phyloP scores from a whole-genome alignment of 2,888 invertebrate genomes.

The Andrena flavipes region DNA sequence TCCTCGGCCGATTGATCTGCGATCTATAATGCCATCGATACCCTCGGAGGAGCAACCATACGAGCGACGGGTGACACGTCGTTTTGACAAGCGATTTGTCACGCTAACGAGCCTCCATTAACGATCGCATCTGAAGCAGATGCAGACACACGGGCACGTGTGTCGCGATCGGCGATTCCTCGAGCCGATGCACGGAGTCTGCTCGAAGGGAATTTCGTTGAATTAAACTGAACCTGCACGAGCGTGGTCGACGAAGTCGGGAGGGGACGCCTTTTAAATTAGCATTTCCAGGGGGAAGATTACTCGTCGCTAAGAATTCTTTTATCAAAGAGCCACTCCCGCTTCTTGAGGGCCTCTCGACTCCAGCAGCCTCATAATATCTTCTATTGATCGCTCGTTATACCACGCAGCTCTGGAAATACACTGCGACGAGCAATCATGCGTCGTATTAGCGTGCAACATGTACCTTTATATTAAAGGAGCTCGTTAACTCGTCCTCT shows the following conservation, averaged over 20 bases:
- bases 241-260: constrained; percentile 20
- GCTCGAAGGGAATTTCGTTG: constrained; percentile 42
- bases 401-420: constrained; percentile 27
- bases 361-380: constrained; percentile 52
- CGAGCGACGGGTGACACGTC: constrained; percentile 63
- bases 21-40: constrained; percentile 25
- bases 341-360: constrained; percentile 46
- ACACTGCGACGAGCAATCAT: not conserved
- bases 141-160: constrained; percentile 46
- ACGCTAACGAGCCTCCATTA: constrained; percentile 74
- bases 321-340: constrained; percentile 43
- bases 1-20: constrained; percentile 24
- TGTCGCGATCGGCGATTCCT: constrained; percentile 12
- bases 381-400: constrained; percentile 50
- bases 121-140: constrained; percentile 59
- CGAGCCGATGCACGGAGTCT: constrained; percentile 21
- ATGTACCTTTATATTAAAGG: constrained; percentile 25
- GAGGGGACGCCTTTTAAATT: constrained; percentile 42
- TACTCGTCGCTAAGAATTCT: constrained; percentile 60
- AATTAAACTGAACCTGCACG: constrained; percentile 45
- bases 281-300: constrained; percentile 55
- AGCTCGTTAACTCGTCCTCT: constrained; percentile 39
- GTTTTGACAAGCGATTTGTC: constrained; percentile 76
- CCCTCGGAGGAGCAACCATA: not conserved
- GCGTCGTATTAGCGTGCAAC: constrained; percentile 21